Percentiles rank a stretch among this genome's conserved stretches.
Evolutionary conservation across 2,888 invertebrate genomes (phyloP).

Genomic region (Lymantria monacha): DNA sequence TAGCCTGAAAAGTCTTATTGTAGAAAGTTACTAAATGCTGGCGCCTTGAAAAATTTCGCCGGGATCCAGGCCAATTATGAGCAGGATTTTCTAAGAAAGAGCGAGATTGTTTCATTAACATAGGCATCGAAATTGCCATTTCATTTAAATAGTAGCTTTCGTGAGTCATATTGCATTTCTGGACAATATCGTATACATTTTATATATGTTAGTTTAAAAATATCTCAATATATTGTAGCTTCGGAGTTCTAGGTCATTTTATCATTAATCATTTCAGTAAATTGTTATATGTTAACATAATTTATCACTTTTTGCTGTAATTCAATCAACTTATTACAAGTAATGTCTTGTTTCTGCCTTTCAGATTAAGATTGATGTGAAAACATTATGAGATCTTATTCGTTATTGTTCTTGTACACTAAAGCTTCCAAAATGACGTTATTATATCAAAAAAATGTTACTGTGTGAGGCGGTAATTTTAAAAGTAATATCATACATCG

Average conservation of each 20-base stretch:
- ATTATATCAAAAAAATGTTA: background rate
- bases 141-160: conserved; percentile 32
- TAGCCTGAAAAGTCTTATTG: too few species aligned
- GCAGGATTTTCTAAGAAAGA: background rate
- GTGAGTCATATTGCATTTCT: conserved; percentile 34
- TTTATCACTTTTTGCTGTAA: conserved; percentile 22
- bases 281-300: conserved; percentile 24
- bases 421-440: background rate
- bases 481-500: too few species aligned
- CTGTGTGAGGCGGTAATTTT: too few species aligned
- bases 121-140: conserved; percentile 21
- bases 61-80: background rate
- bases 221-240: conserved; percentile 17
- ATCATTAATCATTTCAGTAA: conserved; percentile 37
- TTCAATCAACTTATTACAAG: conserved; percentile 1
- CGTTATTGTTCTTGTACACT: background rate
- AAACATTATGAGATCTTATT: too few species aligned
- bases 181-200: conserved; percentile 32
- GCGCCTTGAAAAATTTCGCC: background rate
- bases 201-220: conserved; percentile 44
- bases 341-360: conserved; percentile 12
- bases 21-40: background rate
- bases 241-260: conserved; percentile 27
- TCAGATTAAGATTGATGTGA: conserved; percentile 23
- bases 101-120: background rate